Conservation (phyloP, 2,797 vertebrate genomes). For the Tangara arthus region DNA sequence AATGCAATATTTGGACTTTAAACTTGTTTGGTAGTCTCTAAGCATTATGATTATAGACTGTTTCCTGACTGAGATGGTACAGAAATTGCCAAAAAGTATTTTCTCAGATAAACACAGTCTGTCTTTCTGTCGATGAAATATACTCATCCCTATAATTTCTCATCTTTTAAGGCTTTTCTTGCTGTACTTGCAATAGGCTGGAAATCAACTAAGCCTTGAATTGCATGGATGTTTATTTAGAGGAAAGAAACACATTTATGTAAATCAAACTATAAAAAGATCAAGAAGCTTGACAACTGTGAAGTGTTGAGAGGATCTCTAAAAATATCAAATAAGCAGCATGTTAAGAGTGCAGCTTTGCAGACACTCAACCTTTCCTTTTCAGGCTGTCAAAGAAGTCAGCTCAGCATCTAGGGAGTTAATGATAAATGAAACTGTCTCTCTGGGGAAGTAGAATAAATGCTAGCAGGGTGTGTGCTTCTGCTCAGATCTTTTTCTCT, state of each 20-base stretch:
- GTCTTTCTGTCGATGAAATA: not conserved
- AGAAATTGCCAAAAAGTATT: not conserved
- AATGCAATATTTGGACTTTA: not conserved
- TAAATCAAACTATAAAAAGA: constrained; percentile 40
- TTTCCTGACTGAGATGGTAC: not conserved
- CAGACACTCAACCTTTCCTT: not conserved
- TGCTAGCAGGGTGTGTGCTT: not conserved
- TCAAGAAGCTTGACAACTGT: not conserved
- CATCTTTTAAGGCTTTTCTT: not conserved
- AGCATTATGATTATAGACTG: not conserved
- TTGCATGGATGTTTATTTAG: constrained; percentile 13
- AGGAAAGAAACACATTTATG: constrained; percentile 5
- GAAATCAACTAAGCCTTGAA: not conserved
- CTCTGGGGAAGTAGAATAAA: not conserved
- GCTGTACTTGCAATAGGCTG: not conserved
- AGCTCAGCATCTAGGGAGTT: not conserved
- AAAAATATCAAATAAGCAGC: constrained; percentile 3
- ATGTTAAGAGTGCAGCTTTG: not conserved
- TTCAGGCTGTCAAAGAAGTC: not conserved
- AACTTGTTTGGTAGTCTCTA: not conserved
- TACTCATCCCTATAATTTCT: not conserved
- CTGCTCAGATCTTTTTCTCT: not conserved
- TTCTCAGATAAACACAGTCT: not conserved
- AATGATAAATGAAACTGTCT: not conserved
- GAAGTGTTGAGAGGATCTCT: not conserved